A percentile compares a stretch with the other conserved stretches of the same genome.
Conservation (phyloP, 2,797 vertebrate genomes). For the Avahi laniger region DNA sequence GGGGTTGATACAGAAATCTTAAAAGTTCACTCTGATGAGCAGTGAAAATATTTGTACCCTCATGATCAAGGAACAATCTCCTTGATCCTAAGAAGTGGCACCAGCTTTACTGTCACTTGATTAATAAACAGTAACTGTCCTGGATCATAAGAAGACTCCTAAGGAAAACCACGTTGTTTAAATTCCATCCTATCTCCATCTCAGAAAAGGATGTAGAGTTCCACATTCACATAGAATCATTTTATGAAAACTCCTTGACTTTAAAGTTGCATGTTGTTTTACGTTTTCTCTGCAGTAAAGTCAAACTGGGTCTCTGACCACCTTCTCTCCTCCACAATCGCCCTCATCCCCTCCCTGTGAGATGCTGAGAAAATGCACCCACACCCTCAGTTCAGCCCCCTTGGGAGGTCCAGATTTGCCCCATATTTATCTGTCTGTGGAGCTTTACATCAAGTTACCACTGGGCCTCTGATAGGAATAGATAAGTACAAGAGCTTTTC, state of each 20-base stretch:
- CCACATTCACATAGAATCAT: neutral
- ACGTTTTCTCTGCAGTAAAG: neutral
- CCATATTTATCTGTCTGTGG: neutral
- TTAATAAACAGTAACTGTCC: neutral
- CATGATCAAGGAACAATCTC: neutral
- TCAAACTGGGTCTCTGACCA: neutral
- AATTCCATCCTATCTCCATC: neutral
- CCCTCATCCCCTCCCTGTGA: neutral
- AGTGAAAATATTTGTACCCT: neutral
- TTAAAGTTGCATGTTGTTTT: neutral
- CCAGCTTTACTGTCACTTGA: neutral
- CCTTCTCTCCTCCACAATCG: neutral
- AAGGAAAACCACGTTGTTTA: neutral
- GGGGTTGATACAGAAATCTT: neutral
- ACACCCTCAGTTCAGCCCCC: neutral
- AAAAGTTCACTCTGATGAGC: neutral
- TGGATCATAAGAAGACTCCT: neutral
- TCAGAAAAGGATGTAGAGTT: neutral
- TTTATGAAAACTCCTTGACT: neutral
- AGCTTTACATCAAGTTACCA: neutral
- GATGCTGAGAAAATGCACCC: neutral
- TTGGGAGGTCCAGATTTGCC: neutral
- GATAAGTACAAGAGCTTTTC: slow-evolving; percentile 34
- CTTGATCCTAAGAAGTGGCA: neutral
- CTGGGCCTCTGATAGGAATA: neutral